Conservation (phyloP, 2,113 vertebrate genomes). For the Dasyornis broadbenti region DNA sequence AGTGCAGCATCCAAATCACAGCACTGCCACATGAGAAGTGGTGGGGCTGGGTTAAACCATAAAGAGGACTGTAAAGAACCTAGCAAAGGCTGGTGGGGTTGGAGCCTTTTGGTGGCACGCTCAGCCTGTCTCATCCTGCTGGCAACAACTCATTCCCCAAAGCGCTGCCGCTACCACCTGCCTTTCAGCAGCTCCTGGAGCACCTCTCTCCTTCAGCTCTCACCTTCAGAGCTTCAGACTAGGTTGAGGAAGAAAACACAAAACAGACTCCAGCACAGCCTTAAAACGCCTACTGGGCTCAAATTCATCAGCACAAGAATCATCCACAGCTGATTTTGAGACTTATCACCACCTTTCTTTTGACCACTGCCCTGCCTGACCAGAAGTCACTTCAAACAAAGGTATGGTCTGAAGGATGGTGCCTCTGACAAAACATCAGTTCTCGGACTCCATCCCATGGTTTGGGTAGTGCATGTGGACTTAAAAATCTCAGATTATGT, state of each 20-base stretch:
- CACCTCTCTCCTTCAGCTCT: neutral
- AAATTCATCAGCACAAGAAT: neutral
- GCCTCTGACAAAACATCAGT: neutral
- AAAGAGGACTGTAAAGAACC: neutral
- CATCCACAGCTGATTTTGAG: neutral
- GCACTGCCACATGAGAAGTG: neutral
- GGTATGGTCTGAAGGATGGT: neutral
- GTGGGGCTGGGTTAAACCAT: neutral
- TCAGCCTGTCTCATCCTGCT: neutral
- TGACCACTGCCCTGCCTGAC: neutral
- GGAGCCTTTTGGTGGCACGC: neutral
- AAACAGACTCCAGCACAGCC: neutral
- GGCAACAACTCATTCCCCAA: neutral
- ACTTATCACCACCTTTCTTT: neutral
- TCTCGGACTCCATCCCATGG: neutral
- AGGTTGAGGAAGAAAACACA: neutral
- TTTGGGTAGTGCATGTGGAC: neutral
- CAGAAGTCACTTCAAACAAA: neutral
- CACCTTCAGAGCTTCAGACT: neutral
- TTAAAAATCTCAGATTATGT: neutral
- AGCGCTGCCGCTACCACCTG: fast-evolving
- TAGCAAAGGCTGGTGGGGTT: neutral
- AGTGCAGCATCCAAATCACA: neutral
- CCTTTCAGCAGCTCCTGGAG: neutral
- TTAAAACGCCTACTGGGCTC: neutral